These are phyloP conservation scores for Malthinus seriepunctatus DNA, from an alignment of 2,888 invertebrate species.

Conservation along the genomic window DNA sequence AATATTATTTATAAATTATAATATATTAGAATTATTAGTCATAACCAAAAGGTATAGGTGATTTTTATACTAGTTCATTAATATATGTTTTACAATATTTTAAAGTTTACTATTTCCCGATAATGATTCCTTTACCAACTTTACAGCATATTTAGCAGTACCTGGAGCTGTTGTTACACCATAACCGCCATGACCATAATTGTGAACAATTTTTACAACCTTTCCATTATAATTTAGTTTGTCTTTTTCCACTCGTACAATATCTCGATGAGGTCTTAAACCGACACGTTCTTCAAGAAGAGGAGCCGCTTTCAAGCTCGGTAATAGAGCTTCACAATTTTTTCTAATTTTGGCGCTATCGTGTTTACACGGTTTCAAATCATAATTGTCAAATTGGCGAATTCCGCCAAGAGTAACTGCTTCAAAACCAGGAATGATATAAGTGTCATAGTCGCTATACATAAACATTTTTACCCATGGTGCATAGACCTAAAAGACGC, in stretches of 20 bases:
- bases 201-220: slow-evolving; percentile 75
- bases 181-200: slow-evolving; percentile 95
- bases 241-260: slow-evolving; percentile 75
- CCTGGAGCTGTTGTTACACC: slow-evolving; percentile 91
- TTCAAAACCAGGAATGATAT: slow-evolving; percentile 79
- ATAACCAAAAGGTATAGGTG: slow-evolving; percentile 18
- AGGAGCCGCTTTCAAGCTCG: slow-evolving; percentile 64
- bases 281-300: slow-evolving; percentile 73
- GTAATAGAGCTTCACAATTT: slow-evolving; percentile 76
- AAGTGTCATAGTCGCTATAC: slow-evolving; percentile 84
- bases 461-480: slow-evolving; percentile 91
- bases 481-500: slow-evolving; percentile 64
- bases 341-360: slow-evolving; percentile 79
- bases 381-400: slow-evolving; percentile 80
- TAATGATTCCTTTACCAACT: slow-evolving; percentile 64
- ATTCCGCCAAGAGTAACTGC: slow-evolving; percentile 83
- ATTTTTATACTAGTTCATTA: slow-evolving; percentile 27
- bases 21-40: slow-evolving; percentile 11
- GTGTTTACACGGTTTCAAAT: slow-evolving; percentile 66
- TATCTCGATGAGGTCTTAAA: slow-evolving; percentile 77
- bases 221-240: slow-evolving; percentile 49
- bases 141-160: slow-evolving; percentile 76
- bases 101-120: slow-evolving; percentile 49
- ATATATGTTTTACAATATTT: slow-evolving; percentile 24
- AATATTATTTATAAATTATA: slow-evolving; percentile 19